Percentiles rank a stretch among this genome's conserved stretches.
phyloP scores from a whole-genome alignment of 1,140 invertebrate genomes.

The Carposina sasakii region DNA sequence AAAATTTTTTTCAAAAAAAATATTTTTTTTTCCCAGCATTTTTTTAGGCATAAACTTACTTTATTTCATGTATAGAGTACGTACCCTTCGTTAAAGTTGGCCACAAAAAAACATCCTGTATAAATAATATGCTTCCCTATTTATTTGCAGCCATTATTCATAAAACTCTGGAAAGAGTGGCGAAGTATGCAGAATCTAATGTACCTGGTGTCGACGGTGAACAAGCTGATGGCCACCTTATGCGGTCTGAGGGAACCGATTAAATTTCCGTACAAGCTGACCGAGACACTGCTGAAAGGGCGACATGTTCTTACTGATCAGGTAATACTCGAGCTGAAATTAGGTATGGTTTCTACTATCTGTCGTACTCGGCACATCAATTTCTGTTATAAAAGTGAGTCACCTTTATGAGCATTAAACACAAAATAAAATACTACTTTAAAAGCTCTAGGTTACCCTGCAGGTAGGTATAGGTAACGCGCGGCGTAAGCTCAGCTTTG shows the following conservation, averaged over 20 bases:
- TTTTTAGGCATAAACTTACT: too few species aligned
- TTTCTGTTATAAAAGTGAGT: background rate
- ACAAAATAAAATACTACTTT: conserved; percentile 44
- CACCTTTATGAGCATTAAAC: conserved; percentile 10
- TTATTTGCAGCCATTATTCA: conserved; percentile 75
- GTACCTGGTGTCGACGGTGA: conserved; percentile 74
- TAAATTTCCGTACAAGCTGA: conserved; percentile 13
- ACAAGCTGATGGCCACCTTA: conserved; percentile 71
- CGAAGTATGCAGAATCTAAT: conserved; percentile 76
- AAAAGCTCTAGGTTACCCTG: conserved; percentile 10
- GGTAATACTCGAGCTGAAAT: too few species aligned
- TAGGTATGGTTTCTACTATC: too few species aligned
- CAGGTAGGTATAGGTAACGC: background rate
- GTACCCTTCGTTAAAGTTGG: too few species aligned
- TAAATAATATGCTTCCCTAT: too few species aligned
- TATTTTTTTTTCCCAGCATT: too few species aligned
- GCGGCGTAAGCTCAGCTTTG: too few species aligned
- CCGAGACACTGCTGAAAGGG: background rate
- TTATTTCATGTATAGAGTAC: too few species aligned
- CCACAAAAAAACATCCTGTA: too few species aligned
- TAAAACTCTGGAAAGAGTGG: conserved; percentile 76
- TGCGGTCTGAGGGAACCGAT: conserved; percentile 65
- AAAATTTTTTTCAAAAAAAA: too few species aligned
- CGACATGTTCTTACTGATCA: background rate
- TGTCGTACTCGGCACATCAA: background rate